Percentiles rank a stretch among this genome's conserved stretches.
Conservation (phyloP, 2,888 invertebrate species). For the Sericinus montela region DNA sequence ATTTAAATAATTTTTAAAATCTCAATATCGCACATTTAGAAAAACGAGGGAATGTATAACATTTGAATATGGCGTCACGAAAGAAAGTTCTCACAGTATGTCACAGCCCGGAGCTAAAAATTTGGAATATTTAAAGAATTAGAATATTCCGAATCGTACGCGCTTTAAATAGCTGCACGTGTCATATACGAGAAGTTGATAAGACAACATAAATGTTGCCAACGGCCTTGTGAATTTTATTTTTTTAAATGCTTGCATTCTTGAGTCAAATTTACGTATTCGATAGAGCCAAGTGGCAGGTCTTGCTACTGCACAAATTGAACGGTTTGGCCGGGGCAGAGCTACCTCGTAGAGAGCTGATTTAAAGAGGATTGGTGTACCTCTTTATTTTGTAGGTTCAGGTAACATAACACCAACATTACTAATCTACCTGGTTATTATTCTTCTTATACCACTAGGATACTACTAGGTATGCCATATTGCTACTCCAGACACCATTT, state of each 20-base stretch:
- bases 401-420: no score
- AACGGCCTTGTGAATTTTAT: neutral
- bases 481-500: no score
- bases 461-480: no score
- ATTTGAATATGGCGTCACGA: slow-evolving; percentile 51
- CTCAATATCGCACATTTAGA: neutral
- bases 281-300: no score
- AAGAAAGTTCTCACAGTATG: slow-evolving; percentile 51
- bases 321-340: no score
- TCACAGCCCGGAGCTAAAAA: slow-evolving; percentile 37
- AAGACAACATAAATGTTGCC: slow-evolving; percentile 4
- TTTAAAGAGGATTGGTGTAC: no score
- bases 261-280: no score
- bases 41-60: slow-evolving; percentile 21
- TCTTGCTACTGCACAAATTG: no score
- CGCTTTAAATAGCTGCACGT: slow-evolving; percentile 11
- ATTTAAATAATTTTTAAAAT: slow-evolving; percentile 2
- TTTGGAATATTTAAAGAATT: slow-evolving; percentile 21
- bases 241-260: neutral
- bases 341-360: no score
- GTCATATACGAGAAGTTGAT: neutral
- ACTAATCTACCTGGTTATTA: no score
- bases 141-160: slow-evolving; percentile 15
- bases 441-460: no score
- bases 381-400: no score